Conservation (phyloP, 2,797 vertebrate species). For the Spatula versicolor region DNA sequence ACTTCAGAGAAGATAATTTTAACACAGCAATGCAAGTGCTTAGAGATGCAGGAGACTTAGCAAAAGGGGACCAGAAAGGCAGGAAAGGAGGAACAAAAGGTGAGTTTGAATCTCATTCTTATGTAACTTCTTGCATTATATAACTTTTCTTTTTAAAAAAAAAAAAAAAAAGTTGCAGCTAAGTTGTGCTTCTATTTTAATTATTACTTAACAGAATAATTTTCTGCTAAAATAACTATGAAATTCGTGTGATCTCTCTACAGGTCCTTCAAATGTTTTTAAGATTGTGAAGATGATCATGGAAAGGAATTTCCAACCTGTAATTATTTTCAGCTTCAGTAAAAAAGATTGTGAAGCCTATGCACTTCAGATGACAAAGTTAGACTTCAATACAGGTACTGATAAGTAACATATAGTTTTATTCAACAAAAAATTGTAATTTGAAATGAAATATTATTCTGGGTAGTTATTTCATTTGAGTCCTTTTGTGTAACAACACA, state of each 20-base stretch:
- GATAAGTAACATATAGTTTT: not conserved
- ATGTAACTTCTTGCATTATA: not conserved
- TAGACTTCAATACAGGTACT: constrained; percentile 95
- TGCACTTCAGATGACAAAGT: constrained; percentile 95
- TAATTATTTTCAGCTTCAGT: constrained; percentile 99
- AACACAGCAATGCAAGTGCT: constrained; percentile 99
- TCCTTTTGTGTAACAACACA: not conserved
- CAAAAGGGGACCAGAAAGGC: constrained; percentile 92
- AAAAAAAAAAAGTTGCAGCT: not conserved
- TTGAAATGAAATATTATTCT: not conserved
- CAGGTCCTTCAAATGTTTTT: constrained; percentile 96
- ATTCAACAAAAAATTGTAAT: not conserved
- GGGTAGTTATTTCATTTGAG: not conserved
- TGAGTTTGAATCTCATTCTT: constrained; percentile 59
- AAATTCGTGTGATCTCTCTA: constrained; percentile 19
- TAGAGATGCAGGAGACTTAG: constrained; percentile 90
- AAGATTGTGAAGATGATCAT: constrained; percentile 99
- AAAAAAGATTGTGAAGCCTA: constrained; percentile 99
- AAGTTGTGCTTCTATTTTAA: not conserved
- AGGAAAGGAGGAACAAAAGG: constrained; percentile 95
- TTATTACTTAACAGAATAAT: not conserved
- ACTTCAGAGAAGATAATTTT: constrained; percentile 99
- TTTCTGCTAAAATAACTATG: not conserved
- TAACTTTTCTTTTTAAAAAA: not conserved
- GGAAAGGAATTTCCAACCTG: constrained; percentile 99